Percentiles rank a stretch among this genome's conserved stretches.
These are phyloP conservation scores for Ophion ellenae DNA, from an alignment of 2,888 invertebrate species.

Conservation along the genomic window DNA sequence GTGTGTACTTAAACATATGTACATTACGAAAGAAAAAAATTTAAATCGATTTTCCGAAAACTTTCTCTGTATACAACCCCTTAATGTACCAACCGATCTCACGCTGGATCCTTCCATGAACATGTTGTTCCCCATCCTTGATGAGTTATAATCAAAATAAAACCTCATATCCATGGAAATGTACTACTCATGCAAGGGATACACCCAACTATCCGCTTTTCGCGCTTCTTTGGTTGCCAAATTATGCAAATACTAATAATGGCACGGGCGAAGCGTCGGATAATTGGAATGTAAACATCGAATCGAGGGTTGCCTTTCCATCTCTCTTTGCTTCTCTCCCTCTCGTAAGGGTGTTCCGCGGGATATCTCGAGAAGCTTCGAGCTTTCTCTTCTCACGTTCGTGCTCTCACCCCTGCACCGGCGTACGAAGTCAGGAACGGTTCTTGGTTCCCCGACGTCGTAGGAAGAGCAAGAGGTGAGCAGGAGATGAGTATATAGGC, in stretches of 20 bases:
- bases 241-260: constrained; percentile 82
- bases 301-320: constrained; percentile 51
- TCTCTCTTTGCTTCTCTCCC: constrained; percentile 13
- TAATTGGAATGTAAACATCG: constrained; percentile 82
- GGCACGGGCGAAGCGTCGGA: constrained; percentile 75
- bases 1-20: too few species aligned
- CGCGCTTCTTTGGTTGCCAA: constrained; percentile 75
- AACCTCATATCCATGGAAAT: neutral
- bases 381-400: constrained; percentile 50
- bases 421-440: constrained; percentile 26
- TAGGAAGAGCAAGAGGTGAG: constrained; percentile 32
- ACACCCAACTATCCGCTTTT: constrained; percentile 39
- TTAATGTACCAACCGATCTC: too few species aligned
- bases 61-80: too few species aligned
- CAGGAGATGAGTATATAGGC: constrained; percentile 28
- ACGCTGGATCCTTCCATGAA: too few species aligned
- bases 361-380: constrained; percentile 45
- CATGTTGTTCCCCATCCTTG: too few species aligned
- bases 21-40: too few species aligned
- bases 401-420: neutral
- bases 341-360: constrained; percentile 19
- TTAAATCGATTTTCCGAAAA: too few species aligned
- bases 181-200: neutral
- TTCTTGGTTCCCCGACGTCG: constrained; percentile 37
- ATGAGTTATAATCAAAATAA: too few species aligned